Conservation (phyloP, 2,888 invertebrate species). For the Leucoma salicis region DNA sequence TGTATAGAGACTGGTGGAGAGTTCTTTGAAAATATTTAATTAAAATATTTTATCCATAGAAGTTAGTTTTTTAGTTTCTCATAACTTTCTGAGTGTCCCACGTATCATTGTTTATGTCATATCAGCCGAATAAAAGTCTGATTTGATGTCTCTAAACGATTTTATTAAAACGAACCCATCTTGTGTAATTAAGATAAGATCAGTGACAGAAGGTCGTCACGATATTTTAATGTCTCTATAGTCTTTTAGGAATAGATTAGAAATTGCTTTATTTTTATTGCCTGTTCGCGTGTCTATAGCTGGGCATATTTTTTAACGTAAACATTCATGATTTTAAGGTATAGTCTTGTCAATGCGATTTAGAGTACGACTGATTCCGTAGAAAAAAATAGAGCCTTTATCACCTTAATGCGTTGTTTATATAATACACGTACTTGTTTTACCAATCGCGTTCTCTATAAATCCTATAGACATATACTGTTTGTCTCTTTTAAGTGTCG, state of each 20-base stretch:
- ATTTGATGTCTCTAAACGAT: conserved; percentile 26
- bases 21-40: too few species aligned
- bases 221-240: conserved; percentile 35
- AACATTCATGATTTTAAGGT: conserved; percentile 35
- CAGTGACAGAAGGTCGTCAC: conserved; percentile 28
- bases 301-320: conserved; percentile 37
- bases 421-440: too few species aligned
- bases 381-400: conserved; percentile 14
- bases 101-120: too few species aligned
- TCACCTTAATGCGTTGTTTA: conserved; percentile 2
- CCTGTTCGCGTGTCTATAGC: conserved; percentile 56
- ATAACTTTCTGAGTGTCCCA: too few species aligned
- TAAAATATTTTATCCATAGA: too few species aligned
- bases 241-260: conserved; percentile 48
- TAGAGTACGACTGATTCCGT: conserved; percentile 20
- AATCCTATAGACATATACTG: too few species aligned
- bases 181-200: conserved; percentile 48
- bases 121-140: conserved; percentile 10
- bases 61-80: too few species aligned
- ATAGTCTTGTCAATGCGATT: conserved; percentile 12
- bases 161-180: conserved; percentile 33
- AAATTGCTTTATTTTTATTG: conserved; percentile 63
- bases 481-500: too few species aligned
- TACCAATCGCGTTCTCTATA: too few species aligned
- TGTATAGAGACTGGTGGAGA: too few species aligned